Evolutionary conservation across 2,797 vertebrate species (phyloP).

Genomic region (Eulemur mongoz): DNA sequence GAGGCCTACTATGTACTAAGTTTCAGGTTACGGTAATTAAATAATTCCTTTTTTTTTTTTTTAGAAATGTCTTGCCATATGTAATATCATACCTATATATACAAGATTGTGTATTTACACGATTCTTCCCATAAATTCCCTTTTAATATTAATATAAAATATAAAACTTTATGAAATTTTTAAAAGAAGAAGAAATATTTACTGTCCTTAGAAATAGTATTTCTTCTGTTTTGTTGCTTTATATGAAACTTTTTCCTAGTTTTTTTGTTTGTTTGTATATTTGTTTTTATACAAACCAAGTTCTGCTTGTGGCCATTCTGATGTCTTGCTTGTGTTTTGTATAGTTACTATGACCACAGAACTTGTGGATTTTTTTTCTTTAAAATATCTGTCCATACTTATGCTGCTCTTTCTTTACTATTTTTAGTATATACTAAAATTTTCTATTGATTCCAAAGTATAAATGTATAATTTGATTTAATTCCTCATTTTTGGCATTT

Average conservation of each 20-base stretch:
- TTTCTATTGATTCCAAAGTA: background rate
- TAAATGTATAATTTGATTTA: background rate
- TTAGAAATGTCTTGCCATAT: background rate
- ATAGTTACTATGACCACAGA: background rate
- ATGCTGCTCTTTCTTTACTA: background rate
- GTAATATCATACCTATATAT: background rate
- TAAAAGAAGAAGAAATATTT: background rate
- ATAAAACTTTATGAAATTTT: background rate
- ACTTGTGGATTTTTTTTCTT: background rate
- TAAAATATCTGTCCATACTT: background rate
- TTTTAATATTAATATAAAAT: background rate
- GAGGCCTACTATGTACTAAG: background rate
- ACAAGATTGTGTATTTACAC: background rate
- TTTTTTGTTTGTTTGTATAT: background rate
- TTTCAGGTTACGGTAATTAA: background rate
- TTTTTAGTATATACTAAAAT: background rate
- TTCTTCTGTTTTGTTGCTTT: background rate
- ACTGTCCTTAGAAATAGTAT: background rate
- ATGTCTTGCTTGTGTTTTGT: background rate
- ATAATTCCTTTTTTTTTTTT: background rate
- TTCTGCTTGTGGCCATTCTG: background rate
- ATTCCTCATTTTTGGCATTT: conserved; percentile 13
- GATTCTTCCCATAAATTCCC: background rate
- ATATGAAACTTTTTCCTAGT: background rate
- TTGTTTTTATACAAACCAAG: background rate